Percentiles rank a stretch among this genome's conserved stretches.
Evolutionary conservation across 2,888 invertebrate genomes (phyloP).

Genomic region (Folsomia manolachei): DNA sequence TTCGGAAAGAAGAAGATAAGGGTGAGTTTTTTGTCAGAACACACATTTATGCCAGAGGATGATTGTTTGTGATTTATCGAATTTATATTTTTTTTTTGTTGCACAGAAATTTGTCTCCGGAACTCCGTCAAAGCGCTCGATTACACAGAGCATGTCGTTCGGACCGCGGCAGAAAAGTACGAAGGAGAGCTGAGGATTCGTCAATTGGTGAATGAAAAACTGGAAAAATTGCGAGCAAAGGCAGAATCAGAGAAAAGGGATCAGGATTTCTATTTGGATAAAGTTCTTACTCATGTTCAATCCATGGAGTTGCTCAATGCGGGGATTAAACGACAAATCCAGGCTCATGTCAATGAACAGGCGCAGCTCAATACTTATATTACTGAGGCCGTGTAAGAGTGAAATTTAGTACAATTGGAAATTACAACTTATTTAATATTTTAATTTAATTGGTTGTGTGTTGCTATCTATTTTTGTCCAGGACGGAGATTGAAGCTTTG

Average conservation of each 20-base stretch:
- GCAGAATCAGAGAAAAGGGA: conserved; percentile 47
- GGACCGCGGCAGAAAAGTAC: conserved; percentile 44
- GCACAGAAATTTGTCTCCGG: conserved; percentile 39
- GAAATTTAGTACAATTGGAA: not conserved
- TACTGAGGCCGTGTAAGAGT: conserved; percentile 42
- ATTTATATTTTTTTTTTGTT: conserved; percentile 11
- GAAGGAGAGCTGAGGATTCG: conserved; percentile 47
- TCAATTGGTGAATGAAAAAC: conserved; percentile 47
- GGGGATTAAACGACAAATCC: conserved; percentile 48
- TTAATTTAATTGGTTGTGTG: not conserved
- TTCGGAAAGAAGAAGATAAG: conserved; percentile 62
- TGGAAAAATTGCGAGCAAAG: conserved; percentile 42
- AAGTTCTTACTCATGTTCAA: conserved; percentile 47
- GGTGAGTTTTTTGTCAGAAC: too few species aligned
- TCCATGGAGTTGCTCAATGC: conserved; percentile 48
- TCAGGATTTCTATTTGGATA: conserved; percentile 49
- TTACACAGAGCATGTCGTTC: conserved; percentile 46
- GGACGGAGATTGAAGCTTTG: conserved; percentile 48
- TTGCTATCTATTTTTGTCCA: conserved; percentile 9
- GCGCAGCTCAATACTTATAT: conserved; percentile 44
- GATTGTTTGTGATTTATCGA: not conserved
- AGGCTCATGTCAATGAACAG: conserved; percentile 49
- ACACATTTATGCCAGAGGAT: too few species aligned
- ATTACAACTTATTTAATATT: not conserved
- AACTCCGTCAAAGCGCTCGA: conserved; percentile 46